Conservation (phyloP, 2,113 vertebrate genomes). For the Sylvia atricapilla region DNA sequence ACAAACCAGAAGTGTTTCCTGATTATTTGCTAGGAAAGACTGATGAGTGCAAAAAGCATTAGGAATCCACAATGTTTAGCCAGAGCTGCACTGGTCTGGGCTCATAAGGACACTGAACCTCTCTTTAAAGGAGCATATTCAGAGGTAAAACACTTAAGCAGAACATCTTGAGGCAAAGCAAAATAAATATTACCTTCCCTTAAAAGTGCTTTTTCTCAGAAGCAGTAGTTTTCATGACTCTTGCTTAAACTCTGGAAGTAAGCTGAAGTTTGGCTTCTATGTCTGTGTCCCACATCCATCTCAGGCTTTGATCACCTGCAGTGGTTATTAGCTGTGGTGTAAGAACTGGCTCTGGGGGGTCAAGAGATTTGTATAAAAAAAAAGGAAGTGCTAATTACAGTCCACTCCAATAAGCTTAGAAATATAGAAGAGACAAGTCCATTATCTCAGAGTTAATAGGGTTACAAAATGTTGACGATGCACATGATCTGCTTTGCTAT, state of each 20-base stretch:
- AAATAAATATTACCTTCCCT: conserved; percentile 47
- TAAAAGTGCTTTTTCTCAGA: conserved; percentile 7
- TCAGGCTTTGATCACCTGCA: conserved; percentile 17
- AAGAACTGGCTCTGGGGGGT: not conserved
- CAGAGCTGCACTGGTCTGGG: not conserved
- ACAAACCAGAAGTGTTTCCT: not conserved
- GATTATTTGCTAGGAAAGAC: not conserved
- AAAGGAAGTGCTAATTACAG: conserved; percentile 22
- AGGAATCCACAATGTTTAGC: not conserved
- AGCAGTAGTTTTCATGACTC: not conserved
- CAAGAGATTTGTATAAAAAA: not conserved
- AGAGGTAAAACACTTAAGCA: conserved; percentile 27
- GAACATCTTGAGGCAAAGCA: conserved; percentile 37
- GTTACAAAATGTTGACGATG: not conserved
- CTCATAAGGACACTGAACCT: not conserved
- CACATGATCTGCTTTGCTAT: not conserved
- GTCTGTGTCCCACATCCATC: conserved; percentile 18
- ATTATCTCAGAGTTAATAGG: not conserved
- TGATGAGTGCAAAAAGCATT: not conserved
- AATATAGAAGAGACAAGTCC: not conserved
- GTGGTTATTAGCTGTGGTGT: not conserved
- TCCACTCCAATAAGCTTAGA: not conserved
- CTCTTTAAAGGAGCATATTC: conserved; percentile 17
- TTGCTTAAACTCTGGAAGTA: conserved; percentile 17
- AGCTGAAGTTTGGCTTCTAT: conserved; percentile 60